Percentiles rank a stretch among this genome's conserved stretches.
Conservation (phyloP, 2,888 invertebrate species). For the Congeria kusceri region DNA sequence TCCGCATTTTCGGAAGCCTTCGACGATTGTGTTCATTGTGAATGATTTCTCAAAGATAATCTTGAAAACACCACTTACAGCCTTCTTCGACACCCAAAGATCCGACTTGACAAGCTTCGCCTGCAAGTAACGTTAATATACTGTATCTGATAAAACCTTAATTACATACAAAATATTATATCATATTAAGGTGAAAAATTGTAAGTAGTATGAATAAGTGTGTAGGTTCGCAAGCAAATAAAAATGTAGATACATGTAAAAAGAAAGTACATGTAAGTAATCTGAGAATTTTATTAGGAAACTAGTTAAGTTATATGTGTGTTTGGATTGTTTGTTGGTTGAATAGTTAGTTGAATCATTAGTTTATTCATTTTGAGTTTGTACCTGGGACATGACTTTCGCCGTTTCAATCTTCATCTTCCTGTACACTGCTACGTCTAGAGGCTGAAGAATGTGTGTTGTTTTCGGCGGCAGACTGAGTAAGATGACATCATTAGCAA, state of each 20-base stretch:
- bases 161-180: too few relatives aligned
- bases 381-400: conserved; percentile 25
- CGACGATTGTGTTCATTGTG: conserved; percentile 14
- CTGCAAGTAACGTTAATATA: too few relatives aligned
- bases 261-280: neutral
- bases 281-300: neutral
- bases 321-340: neutral
- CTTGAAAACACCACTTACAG: conserved; percentile 22
- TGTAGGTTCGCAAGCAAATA: too few relatives aligned
- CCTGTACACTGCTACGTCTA: conserved; percentile 42
- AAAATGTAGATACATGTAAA: too few relatives aligned
- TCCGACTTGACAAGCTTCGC: conserved; percentile 23
- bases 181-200: too few relatives aligned
- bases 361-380: neutral
- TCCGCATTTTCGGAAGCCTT: conserved; percentile 30
- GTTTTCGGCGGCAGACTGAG: conserved; percentile 35
- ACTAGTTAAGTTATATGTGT: neutral
- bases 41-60: conserved; percentile 24
- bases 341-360: neutral
- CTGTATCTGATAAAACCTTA: too few relatives aligned
- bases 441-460: conserved; percentile 25
- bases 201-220: too few relatives aligned
- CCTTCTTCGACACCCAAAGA: conserved; percentile 26
- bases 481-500: conserved; percentile 46
- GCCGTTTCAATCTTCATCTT: conserved; percentile 45